phyloP scores from a whole-genome alignment of 1,140 invertebrate species.

The Conus betulinus region DNA sequence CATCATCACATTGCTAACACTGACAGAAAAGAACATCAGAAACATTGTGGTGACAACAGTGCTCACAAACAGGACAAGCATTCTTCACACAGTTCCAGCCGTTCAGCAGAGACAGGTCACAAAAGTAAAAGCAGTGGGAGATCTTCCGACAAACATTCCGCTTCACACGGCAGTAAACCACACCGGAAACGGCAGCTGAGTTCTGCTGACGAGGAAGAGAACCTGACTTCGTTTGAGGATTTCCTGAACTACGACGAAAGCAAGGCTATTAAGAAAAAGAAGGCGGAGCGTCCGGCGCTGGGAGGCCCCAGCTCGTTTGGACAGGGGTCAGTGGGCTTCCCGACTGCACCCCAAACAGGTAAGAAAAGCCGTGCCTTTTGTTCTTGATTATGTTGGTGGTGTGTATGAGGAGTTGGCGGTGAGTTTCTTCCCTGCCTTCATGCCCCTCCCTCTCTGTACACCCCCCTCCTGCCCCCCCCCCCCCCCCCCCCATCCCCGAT shows the following conservation, averaged over 20 bases:
- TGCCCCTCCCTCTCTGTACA: no score
- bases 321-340: constrained; percentile 7
- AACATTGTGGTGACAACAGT: neutral
- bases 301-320: neutral
- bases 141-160: no score
- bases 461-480: no score
- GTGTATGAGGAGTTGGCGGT: no score
- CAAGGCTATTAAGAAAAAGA: constrained; percentile 38
- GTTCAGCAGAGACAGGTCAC: no score
- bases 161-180: neutral
- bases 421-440: no score
- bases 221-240: constrained; percentile 61
- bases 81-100: neutral
- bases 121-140: no score
- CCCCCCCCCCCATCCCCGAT: no score
- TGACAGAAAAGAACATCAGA: neutral
- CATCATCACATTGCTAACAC: neutral
- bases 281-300: neutral
- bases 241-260: constrained; percentile 53
- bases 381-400: no score
- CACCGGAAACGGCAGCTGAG: constrained; percentile 13
- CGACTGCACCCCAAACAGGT: constrained; percentile 45
- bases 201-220: constrained; percentile 20
- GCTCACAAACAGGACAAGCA: neutral
- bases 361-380: neutral